phyloP scores from a whole-genome alignment of 2,888 invertebrate genomes.

The Galerucella calmariensis region DNA sequence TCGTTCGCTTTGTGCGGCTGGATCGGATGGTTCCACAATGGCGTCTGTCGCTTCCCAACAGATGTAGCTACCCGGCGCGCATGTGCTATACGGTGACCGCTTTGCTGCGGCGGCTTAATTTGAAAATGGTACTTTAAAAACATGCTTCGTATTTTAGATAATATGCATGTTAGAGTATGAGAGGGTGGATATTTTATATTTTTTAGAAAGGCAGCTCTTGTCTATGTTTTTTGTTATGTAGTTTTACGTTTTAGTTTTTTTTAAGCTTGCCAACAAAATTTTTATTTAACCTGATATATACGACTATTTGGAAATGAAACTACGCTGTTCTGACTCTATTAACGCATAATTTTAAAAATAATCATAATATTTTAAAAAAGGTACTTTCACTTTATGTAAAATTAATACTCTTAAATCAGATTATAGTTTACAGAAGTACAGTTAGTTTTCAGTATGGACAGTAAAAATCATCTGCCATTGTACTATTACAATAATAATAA shows the following conservation, averaged over 20 bases:
- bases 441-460: too few relatives aligned
- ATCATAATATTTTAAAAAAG: not conserved
- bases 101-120: not conserved
- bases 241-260: not conserved
- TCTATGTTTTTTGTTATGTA: not conserved
- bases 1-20: not conserved
- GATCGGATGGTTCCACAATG: too few relatives aligned
- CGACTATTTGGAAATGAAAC: not conserved
- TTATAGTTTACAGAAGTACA: too few relatives aligned
- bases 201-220: not conserved
- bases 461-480: too few relatives aligned
- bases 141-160: not conserved
- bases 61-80: not conserved
- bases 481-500: too few relatives aligned
- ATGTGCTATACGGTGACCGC: not conserved
- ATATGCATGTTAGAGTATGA: slow-evolving; percentile 4
- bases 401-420: too few relatives aligned
- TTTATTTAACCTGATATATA: not conserved
- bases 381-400: not conserved
- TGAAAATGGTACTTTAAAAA: not conserved
- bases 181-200: not conserved
- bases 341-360: not conserved
- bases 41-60: too few relatives aligned
- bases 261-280: not conserved
- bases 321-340: not conserved